phyloP scores from a whole-genome alignment of 2,888 invertebrate species.

The Lasioglossum morio region DNA sequence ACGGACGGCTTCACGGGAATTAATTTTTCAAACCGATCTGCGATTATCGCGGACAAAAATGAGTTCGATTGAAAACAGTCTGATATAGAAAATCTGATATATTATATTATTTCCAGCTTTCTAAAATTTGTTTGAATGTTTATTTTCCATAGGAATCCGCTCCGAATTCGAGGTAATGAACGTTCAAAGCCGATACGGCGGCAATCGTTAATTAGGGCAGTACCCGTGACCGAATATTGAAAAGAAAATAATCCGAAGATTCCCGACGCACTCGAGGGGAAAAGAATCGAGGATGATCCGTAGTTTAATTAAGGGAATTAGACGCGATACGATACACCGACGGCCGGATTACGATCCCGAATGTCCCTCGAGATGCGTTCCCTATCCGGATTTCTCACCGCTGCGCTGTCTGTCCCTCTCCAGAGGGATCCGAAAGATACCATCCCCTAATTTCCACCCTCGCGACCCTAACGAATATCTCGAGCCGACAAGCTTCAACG shows the following conservation, averaged over 20 bases:
- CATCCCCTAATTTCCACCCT: not conserved
- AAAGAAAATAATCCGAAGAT: not conserved
- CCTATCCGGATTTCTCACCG: constrained; percentile 8
- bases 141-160: not conserved
- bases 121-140: not conserved
- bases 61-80: not conserved
- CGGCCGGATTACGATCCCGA: constrained; percentile 54
- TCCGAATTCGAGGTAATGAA: too few relatives aligned
- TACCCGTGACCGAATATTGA: not conserved
- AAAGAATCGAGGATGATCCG: constrained; percentile 33
- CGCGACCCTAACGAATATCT: not conserved
- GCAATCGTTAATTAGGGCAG: not conserved
- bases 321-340: constrained; percentile 52
- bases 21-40: not conserved
- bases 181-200: not conserved
- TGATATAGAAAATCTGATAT: too few relatives aligned
- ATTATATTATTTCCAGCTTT: not conserved
- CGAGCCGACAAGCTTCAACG: not conserved
- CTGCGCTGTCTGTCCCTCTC: not conserved
- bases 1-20: not conserved
- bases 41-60: not conserved
- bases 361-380: not conserved
- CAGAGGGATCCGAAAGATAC: not conserved
- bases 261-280: not conserved
- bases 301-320: constrained; percentile 69